phyloP scores from a whole-genome alignment of 2,888 invertebrate genomes.

The Shargacucullia verbasci region DNA sequence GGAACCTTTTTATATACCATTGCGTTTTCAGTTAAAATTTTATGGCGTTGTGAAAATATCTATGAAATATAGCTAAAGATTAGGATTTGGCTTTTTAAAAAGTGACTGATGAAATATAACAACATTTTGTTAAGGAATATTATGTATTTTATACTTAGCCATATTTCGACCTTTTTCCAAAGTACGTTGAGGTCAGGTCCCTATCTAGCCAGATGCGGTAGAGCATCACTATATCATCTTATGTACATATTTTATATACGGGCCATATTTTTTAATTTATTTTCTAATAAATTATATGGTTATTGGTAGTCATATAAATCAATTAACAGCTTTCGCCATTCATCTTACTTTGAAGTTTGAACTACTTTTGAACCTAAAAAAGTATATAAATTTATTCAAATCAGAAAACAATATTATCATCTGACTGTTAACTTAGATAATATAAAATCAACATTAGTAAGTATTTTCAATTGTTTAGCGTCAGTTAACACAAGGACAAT shows the following conservation, averaged over 20 bases:
- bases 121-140: too few relatives aligned
- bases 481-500: conserved; percentile 3
- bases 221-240: too few relatives aligned
- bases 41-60: conserved; percentile 12
- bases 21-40: conserved; percentile 10
- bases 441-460: conserved; percentile 6
- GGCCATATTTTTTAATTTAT: neutral
- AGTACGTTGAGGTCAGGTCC: too few relatives aligned
- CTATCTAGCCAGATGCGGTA: too few relatives aligned
- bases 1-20: conserved; percentile 24
- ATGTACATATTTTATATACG: neutral
- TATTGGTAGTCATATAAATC: conserved; percentile 32
- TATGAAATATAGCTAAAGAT: conserved; percentile 6
- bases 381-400: neutral
- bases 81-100: conserved; percentile 4
- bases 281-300: conserved; percentile 28
- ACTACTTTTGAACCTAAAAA: conserved; percentile 19
- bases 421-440: conserved; percentile 22
- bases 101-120: too few relatives aligned
- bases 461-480: conserved; percentile 4
- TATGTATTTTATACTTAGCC: too few relatives aligned
- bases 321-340: conserved; percentile 47
- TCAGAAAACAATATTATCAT: conserved; percentile 22
- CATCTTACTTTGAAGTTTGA: conserved; percentile 20
- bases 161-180: too few relatives aligned